Base-by-base conservation (phyloP, 1,140 invertebrate species). In the Drosophila neocordata region DNA sequence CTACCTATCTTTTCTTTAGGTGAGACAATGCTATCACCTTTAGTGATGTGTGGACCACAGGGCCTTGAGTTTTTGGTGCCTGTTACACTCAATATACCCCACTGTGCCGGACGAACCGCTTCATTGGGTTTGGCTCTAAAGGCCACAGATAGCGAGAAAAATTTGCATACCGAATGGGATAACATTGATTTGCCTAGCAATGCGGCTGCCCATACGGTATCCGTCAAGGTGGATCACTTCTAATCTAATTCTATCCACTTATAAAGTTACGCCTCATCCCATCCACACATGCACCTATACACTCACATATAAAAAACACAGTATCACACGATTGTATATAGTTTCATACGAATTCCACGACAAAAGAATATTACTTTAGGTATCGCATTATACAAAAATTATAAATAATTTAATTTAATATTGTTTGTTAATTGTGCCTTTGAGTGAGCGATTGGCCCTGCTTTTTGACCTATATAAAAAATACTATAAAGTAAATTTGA, bases 31-130 rank as follows among this genome's bases (percentile, higher is more conserved):
- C 93, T 98, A 57, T 97, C 96, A 85, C 98, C 98, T 48, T 93
- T 98, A 73, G 97, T 98, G 76, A 97, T 98, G 95, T 98, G 97
- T 93, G 98, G 98, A 57, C 98, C 98, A 9, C 96, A 97, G 93
- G 97, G 97, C 61, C 94, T 98, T 61, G 94, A 96, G 91, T 99
- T 99, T 92, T 92, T 95, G 27, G 94, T 95, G 78, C 97, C 97
- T 15, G 96, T 99, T 71, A 97, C 98, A 87, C 93, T 99, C 24
- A 94, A 95, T 44, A 95, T 96, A 89, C 95, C 95, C 69, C 95
- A 96, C 90, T 95, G 94, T 92, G 95, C 95, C 66, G 95, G 95
- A 84, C 95, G 95, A 9, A 94, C 95, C 18, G 94, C 95, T 22
- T 95, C 95, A 13, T 92, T 95, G 73, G 93, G 94, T 48, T 93